Percentiles rank a stretch among this genome's conserved stretches.
Conservation (phyloP, 2,888 invertebrate genomes). For the Cyrtodaria siliqua region DNA sequence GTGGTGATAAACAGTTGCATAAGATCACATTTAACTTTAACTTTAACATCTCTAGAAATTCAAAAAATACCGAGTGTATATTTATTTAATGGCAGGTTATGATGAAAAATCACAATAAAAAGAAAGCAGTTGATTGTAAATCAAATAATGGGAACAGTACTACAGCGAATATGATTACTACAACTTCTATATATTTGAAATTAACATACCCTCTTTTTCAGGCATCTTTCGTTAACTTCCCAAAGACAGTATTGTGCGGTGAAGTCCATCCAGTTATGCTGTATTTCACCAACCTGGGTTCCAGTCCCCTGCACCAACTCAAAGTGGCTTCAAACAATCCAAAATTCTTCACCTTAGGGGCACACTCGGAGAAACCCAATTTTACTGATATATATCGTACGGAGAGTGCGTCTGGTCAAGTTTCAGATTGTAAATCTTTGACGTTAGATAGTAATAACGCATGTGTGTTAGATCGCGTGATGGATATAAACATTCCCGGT, state of each 20-base stretch:
- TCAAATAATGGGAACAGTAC: too few relatives aligned
- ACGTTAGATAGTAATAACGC: neutral
- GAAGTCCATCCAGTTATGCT: conserved; percentile 91
- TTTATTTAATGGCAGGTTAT: too few relatives aligned
- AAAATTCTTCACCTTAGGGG: conserved; percentile 89
- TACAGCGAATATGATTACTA: too few relatives aligned
- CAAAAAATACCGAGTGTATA: too few relatives aligned
- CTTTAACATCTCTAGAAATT: too few relatives aligned
- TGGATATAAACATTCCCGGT: conserved; percentile 78
- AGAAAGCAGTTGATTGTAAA: too few relatives aligned
- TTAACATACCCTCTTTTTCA: conserved; percentile 85
- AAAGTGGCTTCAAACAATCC: conserved; percentile 90
- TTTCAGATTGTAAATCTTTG: neutral
- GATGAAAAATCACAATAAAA: too few relatives aligned
- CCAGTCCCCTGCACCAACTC: conserved; percentile 86
- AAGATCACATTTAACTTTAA: too few relatives aligned
- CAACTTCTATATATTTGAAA: too few relatives aligned
- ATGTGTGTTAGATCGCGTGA: conserved; percentile 65
- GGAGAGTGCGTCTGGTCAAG: neutral
- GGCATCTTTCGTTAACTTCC: conserved; percentile 91
- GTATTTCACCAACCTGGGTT: conserved; percentile 89
- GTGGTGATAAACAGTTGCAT: too few relatives aligned
- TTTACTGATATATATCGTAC: conserved; percentile 74
- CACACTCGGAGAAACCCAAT: conserved; percentile 72
- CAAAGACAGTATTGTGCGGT: conserved; percentile 90